Conservation (phyloP, 1,140 invertebrate genomes). For the Parapsyche elsis region DNA sequence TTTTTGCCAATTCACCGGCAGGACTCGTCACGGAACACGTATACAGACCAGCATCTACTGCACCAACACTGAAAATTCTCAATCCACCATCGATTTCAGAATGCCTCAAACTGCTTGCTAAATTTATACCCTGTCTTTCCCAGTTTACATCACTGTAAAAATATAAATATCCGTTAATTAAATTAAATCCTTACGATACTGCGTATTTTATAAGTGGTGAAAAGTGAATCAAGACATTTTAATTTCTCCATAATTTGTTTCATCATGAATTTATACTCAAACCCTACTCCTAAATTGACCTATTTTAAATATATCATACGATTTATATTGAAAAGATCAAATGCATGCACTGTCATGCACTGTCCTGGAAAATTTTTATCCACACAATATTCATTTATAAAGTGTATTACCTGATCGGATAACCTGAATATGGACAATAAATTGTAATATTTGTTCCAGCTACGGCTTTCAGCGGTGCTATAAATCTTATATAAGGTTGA, state of each 20-base stretch:
- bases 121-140: conserved; percentile 44
- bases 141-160: conserved; percentile 31
- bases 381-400: conserved; percentile 74
- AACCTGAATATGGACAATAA: conserved; percentile 78
- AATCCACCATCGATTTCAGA: conserved; percentile 69
- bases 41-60: conserved; percentile 74
- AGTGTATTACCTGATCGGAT: conserved; percentile 73
- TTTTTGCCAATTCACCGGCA: conserved; percentile 74
- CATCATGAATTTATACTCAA: too few relatives aligned
- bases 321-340: too few relatives aligned
- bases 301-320: too few relatives aligned
- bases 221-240: too few relatives aligned
- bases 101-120: conserved; percentile 31
- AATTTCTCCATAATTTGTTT: too few relatives aligned
- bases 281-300: too few relatives aligned
- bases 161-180: conserved; percentile 26
- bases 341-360: too few relatives aligned
- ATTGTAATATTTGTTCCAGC: conserved; percentile 74
- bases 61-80: conserved; percentile 75
- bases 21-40: conserved; percentile 78
- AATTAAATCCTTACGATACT: conserved; percentile 52
- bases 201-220: too few relatives aligned
- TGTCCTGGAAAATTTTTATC: too few relatives aligned
- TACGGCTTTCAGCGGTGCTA: conserved; percentile 76
- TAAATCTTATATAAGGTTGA: conserved; percentile 74